Percentiles rank a stretch among this genome's conserved stretches.
These are phyloP conservation scores for Anhinga anhinga DNA, from an alignment of 2,113 vertebrate species.

Conservation along the genomic window DNA sequence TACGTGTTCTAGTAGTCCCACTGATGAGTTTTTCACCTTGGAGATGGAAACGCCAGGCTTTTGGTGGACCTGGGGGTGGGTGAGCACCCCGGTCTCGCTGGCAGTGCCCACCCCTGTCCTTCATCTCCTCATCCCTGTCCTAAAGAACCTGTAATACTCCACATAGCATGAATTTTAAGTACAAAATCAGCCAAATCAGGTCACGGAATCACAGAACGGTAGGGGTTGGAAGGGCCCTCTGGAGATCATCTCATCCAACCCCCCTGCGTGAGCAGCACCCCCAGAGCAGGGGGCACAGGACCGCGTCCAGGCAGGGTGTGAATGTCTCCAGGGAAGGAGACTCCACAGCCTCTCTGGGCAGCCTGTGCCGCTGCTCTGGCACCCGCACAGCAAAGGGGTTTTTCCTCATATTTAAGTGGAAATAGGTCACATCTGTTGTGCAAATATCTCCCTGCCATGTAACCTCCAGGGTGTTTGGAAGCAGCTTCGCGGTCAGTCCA, in stretches of 20 bases:
- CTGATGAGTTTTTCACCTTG: not conserved
- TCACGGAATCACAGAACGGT: too few relatives aligned
- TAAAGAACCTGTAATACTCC: not conserved
- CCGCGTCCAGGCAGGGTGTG: too few relatives aligned
- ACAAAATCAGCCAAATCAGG: not conserved
- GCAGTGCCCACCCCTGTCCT: not conserved
- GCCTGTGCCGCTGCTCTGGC: too few relatives aligned
- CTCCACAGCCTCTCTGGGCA: too few relatives aligned
- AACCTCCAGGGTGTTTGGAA: not conserved
- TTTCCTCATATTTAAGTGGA: too few relatives aligned
- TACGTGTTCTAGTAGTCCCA: not conserved
- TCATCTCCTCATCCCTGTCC: not conserved
- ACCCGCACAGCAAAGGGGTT: too few relatives aligned
- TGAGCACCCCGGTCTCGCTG: not conserved
- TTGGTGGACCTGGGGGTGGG: not conserved
- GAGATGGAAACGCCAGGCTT: not conserved
- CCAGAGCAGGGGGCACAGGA: too few relatives aligned
- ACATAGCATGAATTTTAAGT: not conserved
- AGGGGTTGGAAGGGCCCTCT: too few relatives aligned
- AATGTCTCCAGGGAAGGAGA: too few relatives aligned
- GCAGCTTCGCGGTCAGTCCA: not conserved
- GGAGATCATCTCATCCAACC: too few relatives aligned
- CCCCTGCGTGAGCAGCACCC: too few relatives aligned
- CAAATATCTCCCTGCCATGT: not conserved
- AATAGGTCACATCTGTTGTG: not conserved